Evolutionary conservation across 2,888 invertebrate genomes (phyloP).

Genomic region (Diaperis boleti): DNA sequence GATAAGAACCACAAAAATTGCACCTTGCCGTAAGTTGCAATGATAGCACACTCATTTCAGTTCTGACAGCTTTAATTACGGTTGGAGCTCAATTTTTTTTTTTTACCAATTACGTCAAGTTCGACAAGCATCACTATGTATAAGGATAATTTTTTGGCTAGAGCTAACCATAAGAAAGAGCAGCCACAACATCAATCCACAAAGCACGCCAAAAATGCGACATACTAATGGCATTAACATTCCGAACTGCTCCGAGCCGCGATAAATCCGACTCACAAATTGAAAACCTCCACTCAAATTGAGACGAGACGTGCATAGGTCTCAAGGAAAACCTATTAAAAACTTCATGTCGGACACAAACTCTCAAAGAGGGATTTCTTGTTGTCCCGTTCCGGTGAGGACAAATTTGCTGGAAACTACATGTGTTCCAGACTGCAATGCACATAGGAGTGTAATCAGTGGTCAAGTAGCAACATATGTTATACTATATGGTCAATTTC

Average conservation of each 20-base stretch:
- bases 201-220: slow-evolving; percentile 51
- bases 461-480: slow-evolving; percentile 15
- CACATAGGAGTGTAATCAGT: background rate
- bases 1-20: too few species aligned
- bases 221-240: slow-evolving; percentile 58
- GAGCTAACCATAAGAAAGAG: too few species aligned
- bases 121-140: too few species aligned
- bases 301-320: slow-evolving; percentile 49
- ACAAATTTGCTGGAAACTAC: slow-evolving; percentile 15
- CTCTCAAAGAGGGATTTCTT: slow-evolving; percentile 3
- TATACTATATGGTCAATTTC: slow-evolving; percentile 17
- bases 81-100: too few species aligned
- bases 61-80: too few species aligned
- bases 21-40: too few species aligned
- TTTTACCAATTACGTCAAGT: too few species aligned
- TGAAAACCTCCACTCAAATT: slow-evolving; percentile 52
- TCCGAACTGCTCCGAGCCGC: slow-evolving; percentile 54
- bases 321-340: slow-evolving; percentile 43
- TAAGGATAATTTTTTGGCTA: too few species aligned
- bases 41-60: too few species aligned
- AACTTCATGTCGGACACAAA: slow-evolving; percentile 41
- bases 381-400: background rate
- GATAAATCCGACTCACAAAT: slow-evolving; percentile 59
- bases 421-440: slow-evolving; percentile 1
- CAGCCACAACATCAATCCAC: slow-evolving; percentile 49